Percentiles rank a stretch among this genome's conserved stretches.
Conservation (phyloP, 2,888 invertebrate species). For the Nomada lathburiana region DNA sequence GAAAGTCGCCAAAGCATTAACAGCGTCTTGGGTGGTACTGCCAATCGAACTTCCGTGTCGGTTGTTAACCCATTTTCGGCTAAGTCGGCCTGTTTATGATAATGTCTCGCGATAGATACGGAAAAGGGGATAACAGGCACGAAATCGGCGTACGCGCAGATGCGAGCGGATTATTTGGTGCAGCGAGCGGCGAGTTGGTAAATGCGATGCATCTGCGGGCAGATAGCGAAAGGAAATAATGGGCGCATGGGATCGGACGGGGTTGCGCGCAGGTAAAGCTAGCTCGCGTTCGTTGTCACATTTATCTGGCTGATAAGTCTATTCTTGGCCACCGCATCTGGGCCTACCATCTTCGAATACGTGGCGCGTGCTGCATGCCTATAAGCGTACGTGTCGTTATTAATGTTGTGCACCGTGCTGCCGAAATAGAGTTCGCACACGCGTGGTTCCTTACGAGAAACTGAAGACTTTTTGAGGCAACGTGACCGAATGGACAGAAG, state of each 20-base stretch:
- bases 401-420: constrained; percentile 39
- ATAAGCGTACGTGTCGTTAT: constrained; percentile 59
- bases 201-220: constrained; percentile 64
- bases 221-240: constrained; percentile 70
- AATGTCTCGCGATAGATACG: constrained; percentile 43
- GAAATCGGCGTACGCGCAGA: constrained; percentile 58
- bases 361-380: constrained; percentile 55
- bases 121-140: constrained; percentile 48
- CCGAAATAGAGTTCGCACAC: constrained; percentile 43
- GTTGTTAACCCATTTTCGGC: constrained; percentile 57
- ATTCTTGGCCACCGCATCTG: constrained; percentile 62
- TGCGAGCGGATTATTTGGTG: constrained; percentile 47
- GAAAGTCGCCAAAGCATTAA: background rate
- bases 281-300: constrained; percentile 65
- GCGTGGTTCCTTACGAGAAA: background rate
- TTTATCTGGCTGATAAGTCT: constrained; percentile 70
- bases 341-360: constrained; percentile 62
- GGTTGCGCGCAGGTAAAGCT: constrained; percentile 58
- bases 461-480: too few species aligned
- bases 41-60: constrained; percentile 44
- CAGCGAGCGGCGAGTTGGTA: constrained; percentile 59
- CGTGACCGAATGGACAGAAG: too few species aligned
- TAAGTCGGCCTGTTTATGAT: constrained; percentile 50
- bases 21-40: constrained; percentile 19
- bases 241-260: constrained; percentile 59